phyloP scores from a whole-genome alignment of 2,797 vertebrate genomes.

The Liparis tanakae region DNA sequence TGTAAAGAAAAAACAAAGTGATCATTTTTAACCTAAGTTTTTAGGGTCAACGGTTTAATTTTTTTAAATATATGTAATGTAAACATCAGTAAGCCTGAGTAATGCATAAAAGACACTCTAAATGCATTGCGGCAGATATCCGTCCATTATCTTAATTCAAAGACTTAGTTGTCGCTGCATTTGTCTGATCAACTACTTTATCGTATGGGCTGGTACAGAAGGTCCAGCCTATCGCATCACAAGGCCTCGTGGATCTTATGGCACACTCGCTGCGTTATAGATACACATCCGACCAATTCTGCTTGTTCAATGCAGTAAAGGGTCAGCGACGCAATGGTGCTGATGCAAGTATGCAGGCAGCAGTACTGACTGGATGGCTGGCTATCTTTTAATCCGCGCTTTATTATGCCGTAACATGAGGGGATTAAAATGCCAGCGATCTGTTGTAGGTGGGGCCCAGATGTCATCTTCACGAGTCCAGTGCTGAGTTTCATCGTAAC shows the following conservation, averaged over 20 bases:
- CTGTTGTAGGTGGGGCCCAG: conserved; percentile 65
- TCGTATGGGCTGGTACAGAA: conserved; percentile 33
- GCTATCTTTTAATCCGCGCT: conserved; percentile 74
- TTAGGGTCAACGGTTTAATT: neutral
- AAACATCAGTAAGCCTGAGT: conserved; percentile 9
- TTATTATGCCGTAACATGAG: conserved; percentile 70
- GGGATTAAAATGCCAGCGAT: conserved; percentile 73
- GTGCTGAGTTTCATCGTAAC: conserved; percentile 45
- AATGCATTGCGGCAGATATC: conserved; percentile 4
- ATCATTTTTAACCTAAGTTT: conserved; percentile 8
- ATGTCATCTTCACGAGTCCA: conserved; percentile 62
- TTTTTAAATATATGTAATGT: conserved; percentile 25
- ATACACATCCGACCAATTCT: conserved; percentile 59
- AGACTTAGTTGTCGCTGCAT: conserved; percentile 33
- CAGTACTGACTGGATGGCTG: conserved; percentile 46
- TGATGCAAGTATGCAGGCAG: conserved; percentile 43
- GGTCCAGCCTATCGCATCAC: conserved; percentile 53
- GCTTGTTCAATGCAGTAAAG: conserved; percentile 40
- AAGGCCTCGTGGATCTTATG: conserved; percentile 23
- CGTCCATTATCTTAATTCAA: conserved; percentile 35
- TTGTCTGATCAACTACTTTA: conserved; percentile 34
- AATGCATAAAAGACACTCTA: neutral
- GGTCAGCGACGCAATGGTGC: conserved; percentile 36
- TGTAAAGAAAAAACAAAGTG: neutral
- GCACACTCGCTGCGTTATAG: conserved; percentile 42